A percentile compares a stretch with the other conserved stretches of the same genome.
Conservation (phyloP, 2,888 invertebrate species). For the Pyrrhosoma nymphula region DNA sequence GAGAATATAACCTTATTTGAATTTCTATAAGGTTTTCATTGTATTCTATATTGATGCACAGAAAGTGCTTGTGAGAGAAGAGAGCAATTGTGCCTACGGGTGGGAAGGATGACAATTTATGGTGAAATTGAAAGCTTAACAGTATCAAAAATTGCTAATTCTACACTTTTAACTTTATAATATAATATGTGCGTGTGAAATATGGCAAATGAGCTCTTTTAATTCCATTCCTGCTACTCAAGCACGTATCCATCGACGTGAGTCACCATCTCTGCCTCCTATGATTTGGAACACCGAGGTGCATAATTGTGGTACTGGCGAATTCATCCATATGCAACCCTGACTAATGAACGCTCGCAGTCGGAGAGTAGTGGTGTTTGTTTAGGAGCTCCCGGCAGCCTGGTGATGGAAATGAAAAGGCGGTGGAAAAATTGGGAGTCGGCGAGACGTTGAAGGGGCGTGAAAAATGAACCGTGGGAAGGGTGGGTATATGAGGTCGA, state of each 20-base stretch:
- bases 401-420: conserved; percentile 7
- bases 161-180: too few species aligned
- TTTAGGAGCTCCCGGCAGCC: not conserved
- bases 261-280: not conserved
- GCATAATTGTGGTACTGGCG: not conserved
- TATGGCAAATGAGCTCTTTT: too few species aligned
- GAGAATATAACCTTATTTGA: too few species aligned
- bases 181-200: too few species aligned
- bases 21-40: too few species aligned
- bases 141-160: too few species aligned
- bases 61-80: too few species aligned
- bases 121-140: too few species aligned
- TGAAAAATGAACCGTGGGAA: not conserved
- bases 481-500: not conserved
- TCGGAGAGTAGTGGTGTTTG: not conserved
- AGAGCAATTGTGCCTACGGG: too few species aligned
- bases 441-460: not conserved
- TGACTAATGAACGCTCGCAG: not conserved
- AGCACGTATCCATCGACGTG: not conserved
- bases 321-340: conserved; percentile 16
- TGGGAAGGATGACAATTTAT: too few species aligned
- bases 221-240: too few species aligned
- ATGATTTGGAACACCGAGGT: not conserved
- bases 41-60: too few species aligned
- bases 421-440: not conserved